Evolutionary conservation across 2,888 invertebrate species (phyloP).

Genomic region (Machimus atricapillus): DNA sequence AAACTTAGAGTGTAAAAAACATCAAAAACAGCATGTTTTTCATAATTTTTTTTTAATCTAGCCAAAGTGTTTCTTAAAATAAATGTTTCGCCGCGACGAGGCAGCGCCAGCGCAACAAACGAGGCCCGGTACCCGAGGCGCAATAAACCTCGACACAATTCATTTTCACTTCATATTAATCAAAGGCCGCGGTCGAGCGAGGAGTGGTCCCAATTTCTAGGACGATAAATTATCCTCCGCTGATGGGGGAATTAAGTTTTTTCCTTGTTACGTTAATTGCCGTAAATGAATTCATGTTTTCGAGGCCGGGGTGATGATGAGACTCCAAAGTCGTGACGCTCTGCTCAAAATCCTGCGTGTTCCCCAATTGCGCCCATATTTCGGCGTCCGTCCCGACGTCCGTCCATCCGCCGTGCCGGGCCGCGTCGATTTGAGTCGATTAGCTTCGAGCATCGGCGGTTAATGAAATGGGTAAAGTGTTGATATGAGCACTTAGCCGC

Average conservation of each 20-base stretch:
- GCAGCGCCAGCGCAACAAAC: not conserved
- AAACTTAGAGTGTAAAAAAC: not conserved
- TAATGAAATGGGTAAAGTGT: constrained; percentile 41
- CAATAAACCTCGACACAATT: constrained; percentile 35
- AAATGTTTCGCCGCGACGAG: not conserved
- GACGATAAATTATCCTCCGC: constrained; percentile 36
- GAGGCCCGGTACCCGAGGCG: not conserved
- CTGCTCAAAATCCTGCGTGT: not conserved
- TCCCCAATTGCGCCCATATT: not conserved
- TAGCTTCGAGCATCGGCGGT: constrained; percentile 14
- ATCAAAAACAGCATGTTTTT: not conserved
- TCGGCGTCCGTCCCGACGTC: not conserved
- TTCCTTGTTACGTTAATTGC: constrained; percentile 42
- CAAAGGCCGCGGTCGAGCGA: constrained; percentile 10
- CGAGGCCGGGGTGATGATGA: constrained; percentile 33
- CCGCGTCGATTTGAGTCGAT: constrained; percentile 30
- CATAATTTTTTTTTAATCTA: not conserved
- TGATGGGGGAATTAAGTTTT: constrained; percentile 39
- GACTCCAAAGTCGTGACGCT: not conserved
- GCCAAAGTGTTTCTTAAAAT: constrained; percentile 23
- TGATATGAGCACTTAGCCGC: constrained; percentile 36
- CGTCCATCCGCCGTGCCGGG: not conserved
- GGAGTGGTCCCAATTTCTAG: constrained; percentile 39
- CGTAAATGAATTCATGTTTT: constrained; percentile 41
- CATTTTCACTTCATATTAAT: constrained; percentile 37